Evolutionary conservation across 2,113 vertebrate species (phyloP), one percentile per base, ranked within the genome.

Genomic region (Pogona vitticeps): DNA sequence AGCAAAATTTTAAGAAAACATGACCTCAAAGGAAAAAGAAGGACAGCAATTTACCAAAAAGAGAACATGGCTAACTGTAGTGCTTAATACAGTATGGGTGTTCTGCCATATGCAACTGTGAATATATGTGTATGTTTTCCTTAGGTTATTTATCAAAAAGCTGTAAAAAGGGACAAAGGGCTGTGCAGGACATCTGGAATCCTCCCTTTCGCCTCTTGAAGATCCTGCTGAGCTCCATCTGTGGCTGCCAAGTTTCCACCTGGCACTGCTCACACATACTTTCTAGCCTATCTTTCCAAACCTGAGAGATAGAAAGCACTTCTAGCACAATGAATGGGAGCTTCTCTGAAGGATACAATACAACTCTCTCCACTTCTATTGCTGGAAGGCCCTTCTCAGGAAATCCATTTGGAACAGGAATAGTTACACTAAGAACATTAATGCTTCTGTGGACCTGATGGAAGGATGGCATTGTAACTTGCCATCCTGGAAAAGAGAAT

Each of bases 391-490:
- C 33, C n/a, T 81, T 81, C 70, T 87, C 17, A 65, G 71, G 33
- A 82, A 82, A 56, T 56, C 56, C 68, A 76, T 72, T 81, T 81
- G 85, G 42, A 87, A 76, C 58, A 82, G 42, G n/a, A 82, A 76
- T 71, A 82, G 80, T 46, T 70, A 85, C 84, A 78, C 33, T 40
- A 28, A 38, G 70, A 81, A 81, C n/a, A 52, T 52, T 63, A 81
- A 63, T 33, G 28, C 70, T 63, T 86, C 70, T 67, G 40, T 67
- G 58, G n/a, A 59, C 71, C 23, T 82, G 46, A 59, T 23, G 28
- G 40, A 76, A 76, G 28, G 38, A 84, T 65, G 38, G 72, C 31
- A 76, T 75, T 81, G 40, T 73, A 38, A 31, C 59, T 81, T 82
- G 31, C 13, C 28, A 68, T 31, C 26, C 40, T 85, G n/a, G 78